Evolutionary conservation across 2,888 invertebrate species (phyloP), one percentile per base, ranked within the genome.

Genomic region (Campaea margaritaria): DNA sequence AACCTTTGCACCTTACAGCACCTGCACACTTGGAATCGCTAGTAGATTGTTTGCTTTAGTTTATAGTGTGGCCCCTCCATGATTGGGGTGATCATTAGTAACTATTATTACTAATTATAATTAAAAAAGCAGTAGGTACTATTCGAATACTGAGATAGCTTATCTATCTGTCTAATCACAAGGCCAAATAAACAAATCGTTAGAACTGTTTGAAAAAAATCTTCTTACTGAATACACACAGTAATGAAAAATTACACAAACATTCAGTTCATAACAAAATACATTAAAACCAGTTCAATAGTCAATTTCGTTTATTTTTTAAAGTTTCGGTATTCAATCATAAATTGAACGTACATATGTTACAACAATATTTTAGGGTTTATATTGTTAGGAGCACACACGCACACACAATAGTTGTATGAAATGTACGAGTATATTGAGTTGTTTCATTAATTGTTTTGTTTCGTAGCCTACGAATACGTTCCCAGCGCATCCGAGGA

Each of bases 401-500:
- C 36, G 3, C 9, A 10, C 2, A 36, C 36, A 12, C 10, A n/a
- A 12, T n/a, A 9, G 21, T 3, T 9, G 10, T 31, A 31, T 31
- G 31, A 36, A 36, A 36, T n/a, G 36, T 36, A n/a, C 2, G 4
- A 9, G 11, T 36, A 3, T 12, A 14, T 5, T 21, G n/a, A 8
- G 4, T 21, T 55, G 21, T 42, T 15, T 12, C 44, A 36, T 14
- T 51, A 49, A 51, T 56, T 46, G 14, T 42, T 52, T 62, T 52
- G 61, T 67, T 70, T 74, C 70, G 73, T 67, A 97, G 98, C 98
- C 44, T 98, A 97, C 87, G 98, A 98, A 93, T 98, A 98, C 87
- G 94, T 97, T 67, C 96, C 97, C 58, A 95, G 95, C 79, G 95
- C 94, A 62, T 96, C 97, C 7, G 97, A 97, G 87, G 97, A 97